Evolutionary conservation across 2,888 invertebrate species (phyloP).

Genomic region (Aquatica leii): DNA sequence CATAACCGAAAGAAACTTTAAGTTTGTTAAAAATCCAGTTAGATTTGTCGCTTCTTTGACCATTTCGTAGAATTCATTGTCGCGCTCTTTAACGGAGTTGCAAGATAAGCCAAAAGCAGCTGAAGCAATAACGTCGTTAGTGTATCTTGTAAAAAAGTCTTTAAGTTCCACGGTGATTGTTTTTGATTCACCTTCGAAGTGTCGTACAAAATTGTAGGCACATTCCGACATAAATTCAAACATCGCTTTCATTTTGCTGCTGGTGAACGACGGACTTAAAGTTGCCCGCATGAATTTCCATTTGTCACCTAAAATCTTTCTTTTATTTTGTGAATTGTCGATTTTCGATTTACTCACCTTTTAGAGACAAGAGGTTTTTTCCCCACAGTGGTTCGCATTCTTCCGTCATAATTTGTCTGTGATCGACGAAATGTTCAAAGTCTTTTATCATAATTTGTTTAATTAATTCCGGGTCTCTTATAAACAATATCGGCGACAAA

Average conservation of each 20-base stretch:
- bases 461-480: conserved; percentile 42
- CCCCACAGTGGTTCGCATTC: conserved; percentile 3
- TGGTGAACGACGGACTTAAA: conserved; percentile 1
- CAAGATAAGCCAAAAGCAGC: neutral
- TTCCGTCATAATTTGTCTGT: conserved; percentile 8
- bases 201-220: neutral
- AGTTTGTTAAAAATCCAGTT: neutral
- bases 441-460: conserved; percentile 43
- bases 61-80: conserved; percentile 3
- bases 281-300: neutral
- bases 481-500: no score
- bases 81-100: neutral
- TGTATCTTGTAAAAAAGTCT: neutral
- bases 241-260: conserved; percentile 7
- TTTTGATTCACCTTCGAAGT: neutral
- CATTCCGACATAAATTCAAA: neutral
- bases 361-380: conserved; percentile 15
- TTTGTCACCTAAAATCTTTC: no score
- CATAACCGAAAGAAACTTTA: neutral
- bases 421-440: conserved; percentile 8
- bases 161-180: neutral
- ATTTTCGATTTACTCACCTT: conserved; percentile 3
- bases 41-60: neutral
- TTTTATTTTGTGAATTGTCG: no score
- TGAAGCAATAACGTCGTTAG: conserved; percentile 2